A percentile compares a stretch with the other conserved stretches of the same genome.
These are phyloP conservation scores for Theristicus caerulescens DNA, from an alignment of 2,113 vertebrate species.

Conservation along the genomic window DNA sequence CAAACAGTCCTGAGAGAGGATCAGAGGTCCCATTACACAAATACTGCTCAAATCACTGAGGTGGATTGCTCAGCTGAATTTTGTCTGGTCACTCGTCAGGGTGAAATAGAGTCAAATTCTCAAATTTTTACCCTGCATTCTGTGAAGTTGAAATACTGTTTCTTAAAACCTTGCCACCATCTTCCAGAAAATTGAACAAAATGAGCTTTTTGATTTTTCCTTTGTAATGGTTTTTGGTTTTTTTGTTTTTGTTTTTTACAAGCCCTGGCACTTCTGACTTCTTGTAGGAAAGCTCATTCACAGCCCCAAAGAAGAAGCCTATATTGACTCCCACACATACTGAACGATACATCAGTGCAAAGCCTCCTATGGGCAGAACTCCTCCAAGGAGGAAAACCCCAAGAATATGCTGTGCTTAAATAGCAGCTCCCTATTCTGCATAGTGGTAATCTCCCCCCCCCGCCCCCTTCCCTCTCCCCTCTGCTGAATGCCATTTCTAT, in stretches of 20 bases:
- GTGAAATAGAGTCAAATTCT: background rate
- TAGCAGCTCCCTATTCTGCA: background rate
- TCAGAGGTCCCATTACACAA: background rate
- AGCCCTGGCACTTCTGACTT: background rate
- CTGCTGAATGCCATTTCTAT: background rate
- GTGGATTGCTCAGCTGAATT: background rate
- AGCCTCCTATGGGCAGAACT: background rate
- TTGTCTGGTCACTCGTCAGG: background rate
- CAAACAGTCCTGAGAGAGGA: background rate
- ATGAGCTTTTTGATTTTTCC: background rate
- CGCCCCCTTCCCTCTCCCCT: fast-evolving
- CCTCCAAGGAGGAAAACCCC: background rate
- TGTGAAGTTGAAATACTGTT: background rate
- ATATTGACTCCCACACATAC: background rate
- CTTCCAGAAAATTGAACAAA: background rate
- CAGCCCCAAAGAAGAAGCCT: background rate
- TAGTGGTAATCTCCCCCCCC: too few relatives aligned
- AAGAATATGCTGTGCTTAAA: background rate
- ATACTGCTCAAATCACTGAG: background rate
- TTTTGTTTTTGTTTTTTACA: background rate
- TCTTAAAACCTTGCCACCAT: background rate
- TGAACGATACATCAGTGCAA: background rate
- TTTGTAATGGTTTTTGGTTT: background rate
- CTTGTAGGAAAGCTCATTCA: slow-evolving; percentile 30
- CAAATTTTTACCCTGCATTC: background rate